Conservation (phyloP, 2,797 vertebrate species). For the Pseudomugil gertrudae region DNA sequence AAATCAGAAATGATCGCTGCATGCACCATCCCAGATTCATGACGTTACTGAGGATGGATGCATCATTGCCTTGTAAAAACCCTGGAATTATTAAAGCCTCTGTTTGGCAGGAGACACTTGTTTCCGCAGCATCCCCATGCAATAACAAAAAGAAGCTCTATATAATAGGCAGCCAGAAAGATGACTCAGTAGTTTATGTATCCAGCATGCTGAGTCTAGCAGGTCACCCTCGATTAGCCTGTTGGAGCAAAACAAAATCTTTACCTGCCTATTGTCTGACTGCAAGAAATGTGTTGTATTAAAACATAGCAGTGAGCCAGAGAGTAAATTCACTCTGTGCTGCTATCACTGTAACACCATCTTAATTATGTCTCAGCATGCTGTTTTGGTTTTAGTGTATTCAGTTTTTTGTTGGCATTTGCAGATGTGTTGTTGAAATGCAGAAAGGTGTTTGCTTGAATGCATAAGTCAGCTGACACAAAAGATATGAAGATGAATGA, state of each 20-base stretch:
- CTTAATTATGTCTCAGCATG: conserved; percentile 53
- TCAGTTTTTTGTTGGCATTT: background rate
- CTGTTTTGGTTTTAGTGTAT: conserved; percentile 17
- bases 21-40: background rate
- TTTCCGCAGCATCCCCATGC: background rate
- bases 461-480: conserved; percentile 26
- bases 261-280: conserved; percentile 9
- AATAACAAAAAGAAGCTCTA: background rate
- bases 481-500: conserved; percentile 37
- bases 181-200: background rate
- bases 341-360: conserved; percentile 40
- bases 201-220: background rate
- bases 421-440: conserved; percentile 21
- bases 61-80: background rate
- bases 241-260: conserved; percentile 16
- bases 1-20: background rate
- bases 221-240: background rate
- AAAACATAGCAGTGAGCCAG: conserved; percentile 41
- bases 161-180: background rate
- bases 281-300: conserved; percentile 42
- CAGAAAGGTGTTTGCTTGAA: conserved; percentile 7
- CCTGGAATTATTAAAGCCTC: background rate
- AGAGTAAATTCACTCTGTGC: conserved; percentile 38
- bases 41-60: background rate
- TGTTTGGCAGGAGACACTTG: background rate